Conservation (phyloP, 2,113 vertebrate species). For the Indicator maculatus region DNA sequence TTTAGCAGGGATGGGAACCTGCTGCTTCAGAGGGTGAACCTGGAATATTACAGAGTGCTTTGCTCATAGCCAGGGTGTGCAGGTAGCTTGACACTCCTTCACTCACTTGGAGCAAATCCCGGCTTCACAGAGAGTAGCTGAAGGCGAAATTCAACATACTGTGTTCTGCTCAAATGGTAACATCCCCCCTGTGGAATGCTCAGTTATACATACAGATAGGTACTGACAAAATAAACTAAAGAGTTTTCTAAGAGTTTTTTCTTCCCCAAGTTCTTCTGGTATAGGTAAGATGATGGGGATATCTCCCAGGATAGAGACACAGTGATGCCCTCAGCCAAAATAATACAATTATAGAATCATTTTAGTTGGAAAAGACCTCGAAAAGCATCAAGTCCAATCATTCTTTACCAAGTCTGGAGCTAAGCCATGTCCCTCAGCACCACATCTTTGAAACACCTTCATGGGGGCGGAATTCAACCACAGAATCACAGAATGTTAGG, state of each 20-base stretch:
- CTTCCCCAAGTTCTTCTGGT: background rate
- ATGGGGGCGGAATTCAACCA: too few species aligned
- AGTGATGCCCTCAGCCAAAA: background rate
- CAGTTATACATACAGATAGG: background rate
- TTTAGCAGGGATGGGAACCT: background rate
- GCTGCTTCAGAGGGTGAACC: background rate
- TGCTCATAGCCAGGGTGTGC: accelerated
- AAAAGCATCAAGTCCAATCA: too few species aligned
- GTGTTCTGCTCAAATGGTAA: background rate
- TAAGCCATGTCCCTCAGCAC: too few species aligned
- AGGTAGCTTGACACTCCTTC: background rate
- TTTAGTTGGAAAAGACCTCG: too few species aligned
- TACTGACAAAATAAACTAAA: background rate
- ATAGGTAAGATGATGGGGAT: background rate
- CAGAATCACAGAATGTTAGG: too few species aligned
- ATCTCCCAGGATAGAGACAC: background rate
- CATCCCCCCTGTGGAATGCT: background rate
- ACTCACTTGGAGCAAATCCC: background rate
- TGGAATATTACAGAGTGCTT: background rate
- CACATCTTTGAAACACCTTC: too few species aligned
- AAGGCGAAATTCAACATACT: background rate
- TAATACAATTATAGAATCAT: too few species aligned
- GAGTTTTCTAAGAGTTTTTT: background rate
- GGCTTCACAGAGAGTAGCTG: background rate
- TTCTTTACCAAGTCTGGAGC: too few species aligned